Evolutionary conservation across 2,888 invertebrate genomes (phyloP).

Genomic region (Sphecodes monilicornis): DNA sequence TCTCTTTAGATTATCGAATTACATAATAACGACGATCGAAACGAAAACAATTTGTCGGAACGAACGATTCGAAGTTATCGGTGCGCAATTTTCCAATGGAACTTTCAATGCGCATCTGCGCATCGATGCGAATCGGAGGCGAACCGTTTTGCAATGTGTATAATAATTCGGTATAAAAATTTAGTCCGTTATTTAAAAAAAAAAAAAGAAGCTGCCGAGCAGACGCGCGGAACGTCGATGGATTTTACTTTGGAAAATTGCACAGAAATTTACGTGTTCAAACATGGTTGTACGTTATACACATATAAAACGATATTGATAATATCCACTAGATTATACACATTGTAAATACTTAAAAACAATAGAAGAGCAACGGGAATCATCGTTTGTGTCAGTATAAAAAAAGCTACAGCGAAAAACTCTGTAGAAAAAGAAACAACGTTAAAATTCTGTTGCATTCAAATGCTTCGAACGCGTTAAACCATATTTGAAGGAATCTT

Average conservation of each 20-base stretch:
- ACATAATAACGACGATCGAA: slow-evolving; percentile 54
- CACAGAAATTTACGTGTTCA: slow-evolving; percentile 51
- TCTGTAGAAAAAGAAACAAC: slow-evolving; percentile 23
- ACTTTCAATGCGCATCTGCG: slow-evolving; percentile 14
- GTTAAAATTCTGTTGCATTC: background rate
- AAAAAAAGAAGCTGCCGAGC: slow-evolving; percentile 2
- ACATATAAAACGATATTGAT: slow-evolving; percentile 35
- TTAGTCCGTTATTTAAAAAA: slow-evolving; percentile 17
- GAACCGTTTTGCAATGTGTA: slow-evolving; percentile 7
- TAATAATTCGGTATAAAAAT: slow-evolving; percentile 17
- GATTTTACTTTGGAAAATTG: slow-evolving; percentile 64
- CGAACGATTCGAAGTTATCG: slow-evolving; percentile 37
- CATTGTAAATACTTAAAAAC: slow-evolving; percentile 42
- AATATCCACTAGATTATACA: slow-evolving; percentile 38
- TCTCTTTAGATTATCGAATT: slow-evolving; percentile 60
- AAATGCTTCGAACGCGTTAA: slow-evolving; percentile 6
- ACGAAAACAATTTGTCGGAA: slow-evolving; percentile 51
- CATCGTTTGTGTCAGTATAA: slow-evolving; percentile 31
- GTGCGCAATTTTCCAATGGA: slow-evolving; percentile 66
- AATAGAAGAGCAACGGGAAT: slow-evolving; percentile 34
- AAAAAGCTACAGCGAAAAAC: slow-evolving; percentile 28
- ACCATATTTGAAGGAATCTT: slow-evolving; percentile 48
- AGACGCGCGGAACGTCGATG: background rate
- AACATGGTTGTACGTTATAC: slow-evolving; percentile 62
- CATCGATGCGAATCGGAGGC: background rate